These are phyloP conservation scores for Poecilia gillii DNA, from an alignment of 2,797 vertebrate genomes.

Conservation along the genomic window DNA sequence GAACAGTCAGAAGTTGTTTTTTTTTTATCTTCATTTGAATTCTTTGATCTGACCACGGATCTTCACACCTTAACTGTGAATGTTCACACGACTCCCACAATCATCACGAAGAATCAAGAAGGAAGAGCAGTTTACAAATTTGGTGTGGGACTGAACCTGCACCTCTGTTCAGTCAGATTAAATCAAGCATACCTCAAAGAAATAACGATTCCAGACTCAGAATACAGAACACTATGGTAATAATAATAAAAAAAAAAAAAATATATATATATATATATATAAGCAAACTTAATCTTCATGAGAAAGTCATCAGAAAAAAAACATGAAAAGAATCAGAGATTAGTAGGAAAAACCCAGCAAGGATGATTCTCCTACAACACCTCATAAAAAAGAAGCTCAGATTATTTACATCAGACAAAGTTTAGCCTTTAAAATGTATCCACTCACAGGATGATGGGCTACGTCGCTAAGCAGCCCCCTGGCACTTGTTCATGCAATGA, in stretches of 20 bases:
- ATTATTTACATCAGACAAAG: conserved; percentile 8
- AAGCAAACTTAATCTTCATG: not conserved
- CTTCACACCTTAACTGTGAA: conserved; percentile 62
- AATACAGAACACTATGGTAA: not conserved
- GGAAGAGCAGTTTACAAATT: conserved; percentile 41
- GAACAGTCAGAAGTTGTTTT: conserved; percentile 22
- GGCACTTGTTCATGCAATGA: not conserved
- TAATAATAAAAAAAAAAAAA: not conserved
- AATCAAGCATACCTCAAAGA: conserved; percentile 12
- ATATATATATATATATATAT: no score
- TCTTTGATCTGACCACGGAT: conserved; percentile 38
- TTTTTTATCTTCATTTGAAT: conserved; percentile 19
- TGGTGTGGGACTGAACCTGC: conserved; percentile 22
- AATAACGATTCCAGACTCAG: not conserved
- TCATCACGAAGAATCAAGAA: conserved; percentile 32
- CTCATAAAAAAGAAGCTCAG: conserved; percentile 11
- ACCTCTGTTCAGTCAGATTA: conserved; percentile 19
- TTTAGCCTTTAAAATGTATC: conserved; percentile 21
- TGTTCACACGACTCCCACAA: conserved; percentile 69
- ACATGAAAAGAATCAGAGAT: conserved; percentile 5
- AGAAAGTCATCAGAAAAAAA: not conserved
- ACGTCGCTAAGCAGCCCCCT: not conserved
- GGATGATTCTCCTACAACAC: conserved; percentile 28
- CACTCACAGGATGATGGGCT: conserved; percentile 7
- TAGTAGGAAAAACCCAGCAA: conserved; percentile 12